phyloP scores from a whole-genome alignment of 2,888 invertebrate species.

The Eulithis testata region DNA sequence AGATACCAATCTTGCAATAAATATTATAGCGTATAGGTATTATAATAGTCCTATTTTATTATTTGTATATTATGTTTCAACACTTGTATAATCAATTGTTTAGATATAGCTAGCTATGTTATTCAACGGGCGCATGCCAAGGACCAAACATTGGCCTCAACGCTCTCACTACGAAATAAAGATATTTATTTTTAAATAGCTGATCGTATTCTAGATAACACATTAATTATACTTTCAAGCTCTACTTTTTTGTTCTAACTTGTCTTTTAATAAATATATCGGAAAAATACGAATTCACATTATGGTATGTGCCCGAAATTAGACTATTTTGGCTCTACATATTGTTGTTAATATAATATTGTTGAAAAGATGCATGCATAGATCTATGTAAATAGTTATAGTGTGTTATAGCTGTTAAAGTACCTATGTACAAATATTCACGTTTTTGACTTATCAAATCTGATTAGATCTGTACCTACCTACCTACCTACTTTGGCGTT shows the following conservation, averaged over 20 bases:
- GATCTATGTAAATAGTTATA: slow-evolving; percentile 73
- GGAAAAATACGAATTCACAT: slow-evolving; percentile 3
- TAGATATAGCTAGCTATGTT: slow-evolving; percentile 41
- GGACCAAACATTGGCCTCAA: neutral
- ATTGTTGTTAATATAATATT: slow-evolving; percentile 67
- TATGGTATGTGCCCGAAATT: slow-evolving; percentile 32
- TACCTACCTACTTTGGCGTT: slow-evolving; percentile 53
- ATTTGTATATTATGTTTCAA: slow-evolving; percentile 80
- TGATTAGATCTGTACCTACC: slow-evolving; percentile 53
- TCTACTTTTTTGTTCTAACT: neutral
- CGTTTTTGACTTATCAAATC: slow-evolving; percentile 38
- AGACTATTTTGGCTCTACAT: slow-evolving; percentile 62
- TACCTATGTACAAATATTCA: slow-evolving; percentile 40
- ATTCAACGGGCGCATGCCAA: slow-evolving; percentile 13
- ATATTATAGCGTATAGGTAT: slow-evolving; percentile 55
- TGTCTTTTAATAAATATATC: neutral
- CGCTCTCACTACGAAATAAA: neutral
- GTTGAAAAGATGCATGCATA: slow-evolving; percentile 71
- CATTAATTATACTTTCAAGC: too few species aligned
- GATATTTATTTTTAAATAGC: too few species aligned
- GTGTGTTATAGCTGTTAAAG: slow-evolving; percentile 45
- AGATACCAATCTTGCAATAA: slow-evolving; percentile 46
- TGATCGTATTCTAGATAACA: too few species aligned
- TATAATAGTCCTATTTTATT: slow-evolving; percentile 56
- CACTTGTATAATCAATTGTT: slow-evolving; percentile 57